Conservation (phyloP, 2,888 invertebrate genomes). For the Microplitis manilae region DNA sequence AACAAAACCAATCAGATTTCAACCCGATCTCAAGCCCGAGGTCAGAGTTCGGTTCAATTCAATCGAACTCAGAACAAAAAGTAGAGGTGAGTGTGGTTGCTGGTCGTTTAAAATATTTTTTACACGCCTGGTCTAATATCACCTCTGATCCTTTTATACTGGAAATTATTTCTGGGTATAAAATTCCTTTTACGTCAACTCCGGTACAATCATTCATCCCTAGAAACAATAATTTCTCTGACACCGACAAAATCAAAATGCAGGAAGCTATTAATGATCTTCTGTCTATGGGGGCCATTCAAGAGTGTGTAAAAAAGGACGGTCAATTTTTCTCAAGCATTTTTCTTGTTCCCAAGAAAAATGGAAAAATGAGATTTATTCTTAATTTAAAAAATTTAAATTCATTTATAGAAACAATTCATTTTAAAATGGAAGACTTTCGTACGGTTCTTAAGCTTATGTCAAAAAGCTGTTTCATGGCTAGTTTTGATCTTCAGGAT, state of each 20-base stretch:
- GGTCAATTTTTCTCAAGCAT: slow-evolving; percentile 40
- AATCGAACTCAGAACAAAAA: not conserved
- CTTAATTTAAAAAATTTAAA: slow-evolving; percentile 49
- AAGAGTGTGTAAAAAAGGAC: slow-evolving; percentile 2
- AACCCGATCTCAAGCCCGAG: not conserved
- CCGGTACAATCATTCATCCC: not conserved
- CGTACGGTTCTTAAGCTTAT: slow-evolving; percentile 45
- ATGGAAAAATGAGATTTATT: slow-evolving; percentile 41
- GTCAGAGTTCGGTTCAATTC: not conserved
- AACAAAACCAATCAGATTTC: not conserved
- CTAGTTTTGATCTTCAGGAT: slow-evolving; percentile 37
- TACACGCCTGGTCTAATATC: too few species aligned
- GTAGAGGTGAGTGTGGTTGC: slow-evolving; percentile 1
- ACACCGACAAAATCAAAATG: slow-evolving; percentile 25
- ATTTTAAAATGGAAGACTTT: slow-evolving; percentile 52
- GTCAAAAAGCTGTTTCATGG: slow-evolving; percentile 39
- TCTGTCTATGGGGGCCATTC: slow-evolving; percentile 26
- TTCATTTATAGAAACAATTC: slow-evolving; percentile 36
- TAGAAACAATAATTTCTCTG: not conserved
- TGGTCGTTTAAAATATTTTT: too few species aligned
- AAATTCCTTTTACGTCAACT: not conserved
- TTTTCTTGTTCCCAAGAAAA: slow-evolving; percentile 41
- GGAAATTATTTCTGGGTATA: not conserved
- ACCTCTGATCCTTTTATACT: too few species aligned
- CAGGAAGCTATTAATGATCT: not conserved